Evolutionary conservation across 2,888 invertebrate species (phyloP).

Genomic region (Saturnia pavonia): DNA sequence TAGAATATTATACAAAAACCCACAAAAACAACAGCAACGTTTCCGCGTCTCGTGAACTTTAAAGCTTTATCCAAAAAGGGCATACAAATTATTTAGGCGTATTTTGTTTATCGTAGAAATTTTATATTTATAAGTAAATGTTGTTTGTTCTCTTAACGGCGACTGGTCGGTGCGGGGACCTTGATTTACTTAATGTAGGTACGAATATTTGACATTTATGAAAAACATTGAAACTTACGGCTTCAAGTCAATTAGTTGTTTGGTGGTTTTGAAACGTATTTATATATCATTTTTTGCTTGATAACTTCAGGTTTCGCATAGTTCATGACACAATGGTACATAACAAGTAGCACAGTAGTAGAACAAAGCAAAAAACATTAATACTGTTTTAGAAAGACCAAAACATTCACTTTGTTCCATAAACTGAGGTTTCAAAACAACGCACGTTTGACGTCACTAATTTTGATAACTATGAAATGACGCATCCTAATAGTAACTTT

Average conservation of each 20-base stretch:
- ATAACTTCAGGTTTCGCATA: background rate
- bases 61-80: background rate
- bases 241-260: constrained; percentile 21
- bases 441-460: too few relatives aligned
- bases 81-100: constrained; percentile 1
- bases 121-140: constrained; percentile 12
- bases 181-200: constrained; percentile 22
- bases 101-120: constrained; percentile 25
- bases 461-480: too few relatives aligned
- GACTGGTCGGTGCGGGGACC: constrained; percentile 15
- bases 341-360: too few relatives aligned
- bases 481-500: too few relatives aligned
- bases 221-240: constrained; percentile 33
- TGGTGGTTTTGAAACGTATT: background rate
- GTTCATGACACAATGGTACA: too few relatives aligned
- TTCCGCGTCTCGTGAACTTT: constrained; percentile 13
- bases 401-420: too few relatives aligned
- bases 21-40: background rate
- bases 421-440: too few relatives aligned
- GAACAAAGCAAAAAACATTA: too few relatives aligned
- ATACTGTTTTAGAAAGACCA: too few relatives aligned
- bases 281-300: background rate
- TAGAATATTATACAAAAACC: background rate
- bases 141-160: constrained; percentile 5
- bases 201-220: constrained; percentile 42